Conservation (phyloP, 1,140 invertebrate genomes). For the Drosophila hydei region DNA sequence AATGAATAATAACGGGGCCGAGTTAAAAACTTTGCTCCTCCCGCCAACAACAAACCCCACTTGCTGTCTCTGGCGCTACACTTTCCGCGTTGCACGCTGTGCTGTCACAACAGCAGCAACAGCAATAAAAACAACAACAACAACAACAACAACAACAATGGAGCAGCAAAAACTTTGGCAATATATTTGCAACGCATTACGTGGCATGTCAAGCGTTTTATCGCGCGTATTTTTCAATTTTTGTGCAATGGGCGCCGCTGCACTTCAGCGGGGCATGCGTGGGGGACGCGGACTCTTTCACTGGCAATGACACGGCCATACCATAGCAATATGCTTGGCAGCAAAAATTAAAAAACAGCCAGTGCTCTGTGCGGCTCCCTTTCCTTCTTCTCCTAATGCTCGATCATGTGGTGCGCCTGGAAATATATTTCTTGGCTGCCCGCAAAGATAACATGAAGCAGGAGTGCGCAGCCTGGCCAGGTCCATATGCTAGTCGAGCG, state of each 20-base stretch:
- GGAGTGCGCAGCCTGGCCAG: conserved; percentile 25
- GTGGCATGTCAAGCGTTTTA: conserved; percentile 82
- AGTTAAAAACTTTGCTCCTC: conserved; percentile 65
- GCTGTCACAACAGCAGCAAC: conserved; percentile 68
- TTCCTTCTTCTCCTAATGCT: conserved; percentile 59
- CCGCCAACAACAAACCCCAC: background rate
- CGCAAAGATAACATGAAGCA: conserved; percentile 67
- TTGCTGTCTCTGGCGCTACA: conserved; percentile 2
- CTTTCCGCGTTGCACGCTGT: conserved; percentile 48
- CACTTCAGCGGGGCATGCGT: conserved; percentile 3
- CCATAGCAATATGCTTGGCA: conserved; percentile 70
- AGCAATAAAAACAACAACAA: conserved; percentile 26
- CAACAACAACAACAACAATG: conserved; percentile 32
- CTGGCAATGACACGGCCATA: conserved; percentile 59
- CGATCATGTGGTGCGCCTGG: conserved; percentile 53
- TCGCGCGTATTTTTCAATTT: conserved; percentile 82
- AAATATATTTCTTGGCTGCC: conserved; percentile 70
- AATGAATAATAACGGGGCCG: conserved; percentile 78
- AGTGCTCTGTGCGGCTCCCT: conserved; percentile 31
- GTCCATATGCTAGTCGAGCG: conserved; percentile 48
- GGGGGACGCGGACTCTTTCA: conserved; percentile 28
- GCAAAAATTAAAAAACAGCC: conserved; percentile 65
- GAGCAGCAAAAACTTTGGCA: conserved; percentile 69
- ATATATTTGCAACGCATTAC: conserved; percentile 82
- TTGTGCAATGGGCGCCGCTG: conserved; percentile 30